Evolutionary conservation across 2,888 invertebrate genomes (phyloP).

Genomic region (Dryadula phaetusa): DNA sequence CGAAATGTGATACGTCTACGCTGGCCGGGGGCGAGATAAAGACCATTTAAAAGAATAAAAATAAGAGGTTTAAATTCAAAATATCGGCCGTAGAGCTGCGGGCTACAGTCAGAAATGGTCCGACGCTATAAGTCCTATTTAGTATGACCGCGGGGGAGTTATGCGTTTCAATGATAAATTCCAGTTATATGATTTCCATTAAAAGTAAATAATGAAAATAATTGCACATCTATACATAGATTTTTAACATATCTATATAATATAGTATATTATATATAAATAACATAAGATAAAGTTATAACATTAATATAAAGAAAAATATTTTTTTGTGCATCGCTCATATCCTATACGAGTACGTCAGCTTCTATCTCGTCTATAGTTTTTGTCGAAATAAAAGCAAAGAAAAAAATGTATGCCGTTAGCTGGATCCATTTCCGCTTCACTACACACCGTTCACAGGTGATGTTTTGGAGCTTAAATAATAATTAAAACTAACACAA

Average conservation of each 20-base stretch:
- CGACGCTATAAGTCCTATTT: conserved; percentile 37
- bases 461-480: conserved; percentile 73
- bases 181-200: conserved; percentile 29
- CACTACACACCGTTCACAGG: conserved; percentile 77
- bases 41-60: conserved; percentile 66
- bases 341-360: conserved; percentile 71
- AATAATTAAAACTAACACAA: conserved; percentile 71
- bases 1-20: conserved; percentile 79
- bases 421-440: conserved; percentile 80
- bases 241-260: no score
- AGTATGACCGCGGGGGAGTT: conserved; percentile 34
- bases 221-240: conserved; percentile 2
- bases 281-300: neutral
- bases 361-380: conserved; percentile 70
- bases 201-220: conserved; percentile 29
- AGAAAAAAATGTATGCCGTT: conserved; percentile 71
- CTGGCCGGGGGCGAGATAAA: conserved; percentile 76
- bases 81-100: conserved; percentile 63
- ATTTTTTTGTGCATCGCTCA: conserved; percentile 67
- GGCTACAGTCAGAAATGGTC: conserved; percentile 42
- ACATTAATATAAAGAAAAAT: conserved; percentile 38
- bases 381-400: conserved; percentile 67
- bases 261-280: no score
- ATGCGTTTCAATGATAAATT: conserved; percentile 29
- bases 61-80: conserved; percentile 73